These are phyloP conservation scores for Hydrozoanthus tunicans DNA, from an alignment of 64 coral and sea anemone genomes.

Conservation along the genomic window DNA sequence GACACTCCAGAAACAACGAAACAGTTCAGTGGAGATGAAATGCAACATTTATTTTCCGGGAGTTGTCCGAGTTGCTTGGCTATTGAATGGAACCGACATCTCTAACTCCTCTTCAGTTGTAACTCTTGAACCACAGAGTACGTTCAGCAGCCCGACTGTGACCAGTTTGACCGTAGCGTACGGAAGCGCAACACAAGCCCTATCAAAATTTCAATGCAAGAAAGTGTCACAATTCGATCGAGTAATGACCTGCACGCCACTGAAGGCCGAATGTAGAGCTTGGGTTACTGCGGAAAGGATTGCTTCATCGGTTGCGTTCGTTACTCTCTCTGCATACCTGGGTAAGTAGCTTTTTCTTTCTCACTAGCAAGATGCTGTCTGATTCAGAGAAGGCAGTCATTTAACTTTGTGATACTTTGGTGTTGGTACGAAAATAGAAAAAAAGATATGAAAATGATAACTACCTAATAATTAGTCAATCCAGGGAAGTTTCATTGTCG, in stretches of 20 bases:
- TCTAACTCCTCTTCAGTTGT: constrained; percentile 4
- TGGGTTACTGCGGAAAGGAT: background rate
- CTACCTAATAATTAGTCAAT: too few relatives aligned
- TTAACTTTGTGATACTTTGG: too few relatives aligned
- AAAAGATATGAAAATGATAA: too few relatives aligned
- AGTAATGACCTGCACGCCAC: background rate
- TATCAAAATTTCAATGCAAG: constrained; percentile 4
- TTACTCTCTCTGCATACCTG: background rate
- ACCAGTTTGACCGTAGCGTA: background rate
- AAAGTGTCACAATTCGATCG: background rate
- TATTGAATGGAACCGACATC: background rate
- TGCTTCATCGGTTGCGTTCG: background rate
- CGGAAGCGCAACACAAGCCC: background rate
- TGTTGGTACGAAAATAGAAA: too few relatives aligned
- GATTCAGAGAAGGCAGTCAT: too few relatives aligned
- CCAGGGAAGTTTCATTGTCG: too few relatives aligned
- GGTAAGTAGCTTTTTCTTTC: background rate
- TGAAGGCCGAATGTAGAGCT: constrained; percentile 14
- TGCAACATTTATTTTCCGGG: constrained; percentile 22
- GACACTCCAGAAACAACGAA: background rate
- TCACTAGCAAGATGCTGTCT: background rate
- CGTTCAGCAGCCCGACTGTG: constrained; percentile 2
- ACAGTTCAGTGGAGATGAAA: constrained; percentile 34
- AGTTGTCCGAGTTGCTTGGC: background rate
- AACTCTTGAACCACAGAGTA: background rate